Evolutionary conservation across 2,888 invertebrate genomes (phyloP), one percentile per base, ranked within the genome.

Genomic region (Dicyrtoma fusca): DNA sequence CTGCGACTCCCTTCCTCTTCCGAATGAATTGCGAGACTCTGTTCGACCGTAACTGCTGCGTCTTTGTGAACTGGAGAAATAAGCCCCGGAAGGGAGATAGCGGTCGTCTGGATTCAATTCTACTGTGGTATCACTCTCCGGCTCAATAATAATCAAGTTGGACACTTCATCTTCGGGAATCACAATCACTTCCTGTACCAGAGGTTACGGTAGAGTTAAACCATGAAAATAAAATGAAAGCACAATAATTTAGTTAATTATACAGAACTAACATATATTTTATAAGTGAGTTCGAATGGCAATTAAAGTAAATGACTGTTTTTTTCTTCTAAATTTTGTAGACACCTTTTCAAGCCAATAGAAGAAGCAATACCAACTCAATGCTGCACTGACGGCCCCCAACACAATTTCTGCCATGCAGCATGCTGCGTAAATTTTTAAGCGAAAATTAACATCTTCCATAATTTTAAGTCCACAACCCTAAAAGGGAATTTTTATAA

Each of bases 131-230:
- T 62, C 74, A 51, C 74, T 75, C 42, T 75, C 74, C 1, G 76
- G 76, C 47, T 79, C 79, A 11, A 79, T 70, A 4, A 79, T 71
- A 23, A 79, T 76, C 5, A 79, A 13, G 53, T 77, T 77, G 13
- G 76, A 79, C 3, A 79, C 74, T 68, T 79, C 79, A 44, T 79
- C 79, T 51, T 76, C 76, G 1, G 79, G 77, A 57, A 79, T 76
- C 5, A 77, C 72, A 14, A 79, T 75, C 6, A 76, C 76, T 72
- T 72, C 69, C 65, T 69, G 53, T 13, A 63, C 19, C 13, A 19
- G 53, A 11, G 21, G 53, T 55, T 11, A 45, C 45, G 45, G 45
- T 53, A 21, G n/a, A 19, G 11, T 5, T 53, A 19, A 19, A 2
- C 21, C 17, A 53, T 21, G 14, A 53, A 53, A 19, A 53, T 53